phyloP scores from a whole-genome alignment of 2,888 invertebrate species.

The Phortica magna region DNA sequence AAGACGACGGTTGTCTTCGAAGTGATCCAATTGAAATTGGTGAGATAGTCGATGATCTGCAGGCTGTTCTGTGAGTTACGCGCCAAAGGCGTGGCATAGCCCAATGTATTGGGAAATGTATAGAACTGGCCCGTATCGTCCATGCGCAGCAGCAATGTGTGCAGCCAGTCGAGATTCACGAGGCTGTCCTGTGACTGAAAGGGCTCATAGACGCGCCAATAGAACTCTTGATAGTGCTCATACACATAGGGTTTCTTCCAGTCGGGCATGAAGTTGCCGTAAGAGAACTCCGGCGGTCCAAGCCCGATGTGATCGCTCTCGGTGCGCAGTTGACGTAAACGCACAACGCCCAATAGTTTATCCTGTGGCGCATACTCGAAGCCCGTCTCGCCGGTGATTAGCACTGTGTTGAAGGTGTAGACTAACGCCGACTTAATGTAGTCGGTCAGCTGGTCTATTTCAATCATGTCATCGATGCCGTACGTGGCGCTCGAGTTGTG shows the following conservation, averaged over 20 bases:
- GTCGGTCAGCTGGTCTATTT: slow-evolving; percentile 52
- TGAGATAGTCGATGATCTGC: slow-evolving; percentile 57
- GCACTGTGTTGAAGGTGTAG: slow-evolving; percentile 47
- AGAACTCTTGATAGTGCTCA: slow-evolving; percentile 54
- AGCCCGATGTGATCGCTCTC: slow-evolving; percentile 34
- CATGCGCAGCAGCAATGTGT: slow-evolving; percentile 38
- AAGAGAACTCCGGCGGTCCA: slow-evolving; percentile 1
- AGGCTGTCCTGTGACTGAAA: slow-evolving; percentile 52
- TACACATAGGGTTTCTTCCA: slow-evolving; percentile 42
- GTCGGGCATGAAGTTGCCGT: slow-evolving; percentile 57
- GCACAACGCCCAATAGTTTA: slow-evolving; percentile 12
- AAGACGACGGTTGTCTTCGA: slow-evolving; percentile 56
- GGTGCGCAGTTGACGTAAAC: slow-evolving; percentile 33
- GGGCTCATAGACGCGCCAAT: slow-evolving; percentile 64
- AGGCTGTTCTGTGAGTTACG: slow-evolving; percentile 58
- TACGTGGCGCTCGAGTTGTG: slow-evolving; percentile 43
- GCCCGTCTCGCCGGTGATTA: background rate
- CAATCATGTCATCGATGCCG: slow-evolving; percentile 41
- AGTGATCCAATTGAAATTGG: slow-evolving; percentile 62
- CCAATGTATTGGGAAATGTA: slow-evolving; percentile 50
- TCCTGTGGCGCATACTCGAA: background rate
- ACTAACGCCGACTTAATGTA: slow-evolving; percentile 56
- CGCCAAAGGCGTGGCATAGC: slow-evolving; percentile 59
- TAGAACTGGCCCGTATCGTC: slow-evolving; percentile 48
- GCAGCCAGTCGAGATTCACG: slow-evolving; percentile 23